Evolutionary conservation across 2,888 invertebrate species (phyloP), one percentile per base, ranked within the genome.

Genomic region (Cenopis cana): DNA sequence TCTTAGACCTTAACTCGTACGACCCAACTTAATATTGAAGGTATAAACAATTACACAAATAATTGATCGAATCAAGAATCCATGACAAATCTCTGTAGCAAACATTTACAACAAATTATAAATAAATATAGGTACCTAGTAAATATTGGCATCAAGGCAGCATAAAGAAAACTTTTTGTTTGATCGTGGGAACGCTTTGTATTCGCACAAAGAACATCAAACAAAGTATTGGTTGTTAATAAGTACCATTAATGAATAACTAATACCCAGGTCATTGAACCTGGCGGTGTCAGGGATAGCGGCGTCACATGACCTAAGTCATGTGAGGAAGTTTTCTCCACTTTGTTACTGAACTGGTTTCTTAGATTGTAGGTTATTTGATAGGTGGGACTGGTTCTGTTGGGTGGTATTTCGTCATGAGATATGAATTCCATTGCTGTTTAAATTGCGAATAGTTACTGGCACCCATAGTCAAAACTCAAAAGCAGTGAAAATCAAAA

Each of bases 271-370:
- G 69, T 62, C 50, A 18, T 69, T 62, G 49, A 69, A 62, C 69
- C 69, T 61, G 49, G 49, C 10, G 18, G 38, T 49, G 69, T 64
- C 69, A 69, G 50, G 69, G 69, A 18, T 24, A 62, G 1, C 62
- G 0, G 55, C 36, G 49, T 9, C 20, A 18, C 54, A 50, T 56
- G 49, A 62, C 8, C 18, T 10, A 24, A 56, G 65, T 33, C 65
- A 46, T 46, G 29, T 46, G 33, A 56, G 8, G 54, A 36, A 52
- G 52, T 17, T 18, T 18, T 17, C 18, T 50, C 8, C 50, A 20
- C 10, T 20, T 52, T 8, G 52, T 20, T 10, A 52, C 52, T 52
- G 52, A 2, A 52, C 20, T 52, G 52, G 52, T 52, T 52, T 20
- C 10, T 9, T 20, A 52, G 20, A 52, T 52, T 20, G 20, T 52